These are phyloP conservation scores for Apis mellifera DNA, from an alignment of 1,140 invertebrate species.

Conservation along the genomic window Amel_HAv3.1 CM009939.2:4847001-4847500, in stretches of 20 bases:
- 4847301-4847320: not conserved
- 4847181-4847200: not conserved
- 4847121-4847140: constrained; percentile 90
- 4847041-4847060: constrained; percentile 92
- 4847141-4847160: constrained; percentile 92
- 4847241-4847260: not conserved
- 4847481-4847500: too few species aligned
- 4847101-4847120: constrained; percentile 94
- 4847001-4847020: constrained; percentile 81
- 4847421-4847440: too few species aligned
- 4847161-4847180: constrained; percentile 25
- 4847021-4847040: constrained; percentile 93
- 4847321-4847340: not conserved
- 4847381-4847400: not conserved
- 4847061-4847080: constrained; percentile 94
- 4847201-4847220: constrained; percentile 16
- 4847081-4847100: constrained; percentile 93
- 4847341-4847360: not conserved
- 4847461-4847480: too few species aligned
- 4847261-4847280: not conserved
- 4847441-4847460: too few species aligned
- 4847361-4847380: not conserved
- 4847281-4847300: not conserved
- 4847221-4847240: constrained; percentile 9
- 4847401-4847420: not conserved